Percentiles rank a stretch among this genome's conserved stretches.
These are phyloP conservation scores for Orchesella flavescens DNA, from an alignment of 2,888 invertebrate species.

Conservation along the genomic window DNA sequence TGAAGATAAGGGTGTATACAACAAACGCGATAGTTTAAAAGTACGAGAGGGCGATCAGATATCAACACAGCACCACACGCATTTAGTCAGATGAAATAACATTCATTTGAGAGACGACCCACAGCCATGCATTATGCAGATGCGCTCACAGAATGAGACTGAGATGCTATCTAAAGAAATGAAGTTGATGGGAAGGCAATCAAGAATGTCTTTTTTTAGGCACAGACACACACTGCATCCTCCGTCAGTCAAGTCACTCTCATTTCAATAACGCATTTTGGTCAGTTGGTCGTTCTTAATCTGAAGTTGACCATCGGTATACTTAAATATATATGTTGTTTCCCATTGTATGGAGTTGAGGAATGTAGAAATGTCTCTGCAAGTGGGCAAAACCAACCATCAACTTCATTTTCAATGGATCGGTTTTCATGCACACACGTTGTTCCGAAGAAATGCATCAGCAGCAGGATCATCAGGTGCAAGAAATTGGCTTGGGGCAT, in stretches of 20 bases:
- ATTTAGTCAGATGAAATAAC: conserved; percentile 6
- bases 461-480: background rate
- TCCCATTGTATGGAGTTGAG: background rate
- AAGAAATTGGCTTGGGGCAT: conserved; percentile 51
- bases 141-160: background rate
- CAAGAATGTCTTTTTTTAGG: conserved; percentile 23
- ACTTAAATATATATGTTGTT: background rate
- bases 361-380: conserved; percentile 56
- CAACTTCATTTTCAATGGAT: conserved; percentile 54
- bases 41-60: background rate
- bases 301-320: background rate
- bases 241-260: background rate
- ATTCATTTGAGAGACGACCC: background rate
- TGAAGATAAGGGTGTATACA: background rate
- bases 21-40: background rate
- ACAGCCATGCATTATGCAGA: background rate
- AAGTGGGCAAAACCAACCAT: conserved; percentile 33
- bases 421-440: conserved; percentile 25
- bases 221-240: conserved; percentile 8
- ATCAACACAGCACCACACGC: background rate
- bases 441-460: conserved; percentile 43
- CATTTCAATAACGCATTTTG: conserved; percentile 59
- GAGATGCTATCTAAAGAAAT: conserved; percentile 11
- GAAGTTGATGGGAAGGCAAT: conserved; percentile 26
- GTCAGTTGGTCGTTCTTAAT: conserved; percentile 56